Evolutionary conservation across 37 sponge, comb jelly and placozoan genomes (phyloP).

Genomic region (Lycopodina hypogea): DNA sequence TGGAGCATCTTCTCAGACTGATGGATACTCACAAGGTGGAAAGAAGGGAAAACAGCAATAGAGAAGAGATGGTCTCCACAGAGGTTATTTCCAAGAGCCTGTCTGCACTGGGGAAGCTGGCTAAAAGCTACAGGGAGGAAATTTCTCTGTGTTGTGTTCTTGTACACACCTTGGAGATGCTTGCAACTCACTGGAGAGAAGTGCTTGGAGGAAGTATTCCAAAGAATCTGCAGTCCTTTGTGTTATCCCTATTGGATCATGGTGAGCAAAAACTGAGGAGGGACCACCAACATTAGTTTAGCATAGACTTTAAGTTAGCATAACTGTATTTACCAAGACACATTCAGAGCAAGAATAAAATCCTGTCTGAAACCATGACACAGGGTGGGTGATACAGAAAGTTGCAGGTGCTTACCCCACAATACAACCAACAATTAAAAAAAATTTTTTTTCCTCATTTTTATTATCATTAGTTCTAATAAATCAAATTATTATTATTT

Average conservation of each 20-base stretch:
- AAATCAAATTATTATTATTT: no score
- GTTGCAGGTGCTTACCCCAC: no score
- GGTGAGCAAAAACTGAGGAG: slow-evolving; percentile 10
- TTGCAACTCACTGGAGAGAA: neutral
- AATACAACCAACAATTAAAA: no score
- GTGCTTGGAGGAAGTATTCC: neutral
- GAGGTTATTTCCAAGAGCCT: neutral
- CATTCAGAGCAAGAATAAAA: no score
- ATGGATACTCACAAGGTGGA: slow-evolving; percentile 2
- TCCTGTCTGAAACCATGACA: no score
- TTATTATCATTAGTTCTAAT: no score
- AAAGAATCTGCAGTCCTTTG: slow-evolving; percentile 11
- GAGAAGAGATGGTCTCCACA: neutral
- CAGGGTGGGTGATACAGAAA: no score
- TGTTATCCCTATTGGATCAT: slow-evolving; percentile 23
- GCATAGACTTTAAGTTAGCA: neutral
- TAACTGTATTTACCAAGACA: no score
- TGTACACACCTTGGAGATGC: neutral
- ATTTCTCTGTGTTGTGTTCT: slow-evolving; percentile 24
- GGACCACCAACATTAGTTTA: neutral
- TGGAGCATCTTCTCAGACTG: slow-evolving; percentile 41
- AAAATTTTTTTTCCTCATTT: no score
- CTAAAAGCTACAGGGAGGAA: neutral
- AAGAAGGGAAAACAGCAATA: neutral
- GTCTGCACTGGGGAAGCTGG: slow-evolving; percentile 9